These are phyloP conservation scores for Leptopilina boulardi DNA, from an alignment of 1,140 invertebrate genomes.

Conservation along the genomic window DNA sequence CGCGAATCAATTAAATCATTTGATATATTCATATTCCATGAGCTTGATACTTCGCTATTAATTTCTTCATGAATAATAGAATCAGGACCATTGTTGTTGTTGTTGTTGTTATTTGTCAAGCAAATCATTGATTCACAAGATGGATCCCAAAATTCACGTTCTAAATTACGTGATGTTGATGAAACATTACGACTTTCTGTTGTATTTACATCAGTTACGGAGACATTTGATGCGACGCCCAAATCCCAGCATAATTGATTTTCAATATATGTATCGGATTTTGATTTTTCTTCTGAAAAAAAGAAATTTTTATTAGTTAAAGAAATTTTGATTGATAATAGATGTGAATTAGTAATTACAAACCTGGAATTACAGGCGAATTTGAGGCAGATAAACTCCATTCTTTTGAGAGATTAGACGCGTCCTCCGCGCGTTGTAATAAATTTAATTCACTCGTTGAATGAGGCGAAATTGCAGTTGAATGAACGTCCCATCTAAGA, in stretches of 20 bases:
- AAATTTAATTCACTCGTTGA: background rate
- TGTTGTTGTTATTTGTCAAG: background rate
- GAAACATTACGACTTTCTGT: background rate
- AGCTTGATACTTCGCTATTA: background rate
- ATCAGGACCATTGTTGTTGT: background rate
- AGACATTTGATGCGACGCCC: conserved; percentile 6
- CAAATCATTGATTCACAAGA: background rate
- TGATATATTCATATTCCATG: conserved; percentile 5
- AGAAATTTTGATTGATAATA: too few relatives aligned
- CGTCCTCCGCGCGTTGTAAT: background rate
- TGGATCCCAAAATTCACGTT: conserved; percentile 7
- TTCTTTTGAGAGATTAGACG: background rate
- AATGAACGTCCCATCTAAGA: conserved; percentile 71
- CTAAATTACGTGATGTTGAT: background rate
- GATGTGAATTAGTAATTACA: background rate
- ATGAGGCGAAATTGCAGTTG: conserved; percentile 4
- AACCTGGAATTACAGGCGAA: background rate
- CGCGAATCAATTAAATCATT: background rate
- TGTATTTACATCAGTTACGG: background rate
- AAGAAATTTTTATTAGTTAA: background rate
- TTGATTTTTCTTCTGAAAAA: background rate
- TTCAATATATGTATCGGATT: background rate
- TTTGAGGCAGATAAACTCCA: background rate
- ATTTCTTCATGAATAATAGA: background rate
- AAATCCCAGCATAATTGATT: conserved; percentile 10